phyloP scores from a whole-genome alignment of 1,140 invertebrate species.

The Brachionus sp. region DNA sequence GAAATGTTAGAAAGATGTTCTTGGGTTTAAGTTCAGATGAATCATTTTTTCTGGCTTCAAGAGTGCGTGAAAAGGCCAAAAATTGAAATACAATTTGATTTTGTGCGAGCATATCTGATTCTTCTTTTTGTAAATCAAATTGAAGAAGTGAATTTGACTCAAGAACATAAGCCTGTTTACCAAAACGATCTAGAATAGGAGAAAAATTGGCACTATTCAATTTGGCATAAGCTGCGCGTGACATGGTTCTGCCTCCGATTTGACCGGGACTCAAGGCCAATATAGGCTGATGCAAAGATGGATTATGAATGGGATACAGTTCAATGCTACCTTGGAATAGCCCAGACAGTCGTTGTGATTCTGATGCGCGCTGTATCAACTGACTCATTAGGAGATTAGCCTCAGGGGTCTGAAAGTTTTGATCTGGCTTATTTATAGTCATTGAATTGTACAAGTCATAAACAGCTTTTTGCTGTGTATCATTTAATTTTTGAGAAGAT shows the following conservation, averaged over 20 bases:
- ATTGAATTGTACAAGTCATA: constrained; percentile 32
- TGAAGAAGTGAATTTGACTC: constrained; percentile 51
- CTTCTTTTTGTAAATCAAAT: constrained; percentile 50
- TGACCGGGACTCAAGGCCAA: constrained; percentile 49
- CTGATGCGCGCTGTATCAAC: background rate
- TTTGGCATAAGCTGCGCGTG: constrained; percentile 56
- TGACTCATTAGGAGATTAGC: constrained; percentile 40
- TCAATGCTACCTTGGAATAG: constrained; percentile 48
- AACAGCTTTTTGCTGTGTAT: constrained; percentile 7
- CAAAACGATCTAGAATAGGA: constrained; percentile 54
- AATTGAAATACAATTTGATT: constrained; percentile 61
- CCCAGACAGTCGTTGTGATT: constrained; percentile 5
- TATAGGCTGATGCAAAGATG: constrained; percentile 52
- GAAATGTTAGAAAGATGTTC: constrained; percentile 60
- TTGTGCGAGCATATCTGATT: constrained; percentile 54
- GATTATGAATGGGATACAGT: constrained; percentile 52
- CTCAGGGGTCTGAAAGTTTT: constrained; percentile 14
- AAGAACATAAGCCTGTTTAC: constrained; percentile 56
- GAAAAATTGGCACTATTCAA: constrained; percentile 56
- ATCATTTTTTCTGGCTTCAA: constrained; percentile 2
- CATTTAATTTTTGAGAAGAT: background rate
- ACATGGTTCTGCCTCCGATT: constrained; percentile 36
- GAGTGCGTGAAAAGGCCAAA: constrained; percentile 55
- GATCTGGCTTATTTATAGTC: background rate
- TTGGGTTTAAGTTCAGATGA: constrained; percentile 14